Conservation (phyloP, 2,888 invertebrate species). For the Polylopha cassiicola region DNA sequence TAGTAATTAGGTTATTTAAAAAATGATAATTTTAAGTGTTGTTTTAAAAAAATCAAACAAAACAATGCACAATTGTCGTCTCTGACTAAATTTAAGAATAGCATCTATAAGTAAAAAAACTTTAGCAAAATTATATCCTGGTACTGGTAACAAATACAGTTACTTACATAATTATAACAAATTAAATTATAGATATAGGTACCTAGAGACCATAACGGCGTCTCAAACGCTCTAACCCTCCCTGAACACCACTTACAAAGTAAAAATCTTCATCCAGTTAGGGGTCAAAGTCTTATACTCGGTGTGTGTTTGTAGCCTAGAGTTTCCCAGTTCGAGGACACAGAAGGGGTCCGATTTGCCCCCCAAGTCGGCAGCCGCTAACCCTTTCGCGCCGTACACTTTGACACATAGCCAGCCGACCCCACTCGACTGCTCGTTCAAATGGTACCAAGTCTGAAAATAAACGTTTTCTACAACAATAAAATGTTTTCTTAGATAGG, state of each 20-base stretch:
- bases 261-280: slow-evolving; percentile 99
- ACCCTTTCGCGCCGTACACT: slow-evolving; percentile 89
- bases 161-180: too few species aligned
- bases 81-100: too few species aligned
- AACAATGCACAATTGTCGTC: too few species aligned
- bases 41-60: not conserved
- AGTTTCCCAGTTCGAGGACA: slow-evolving; percentile 95
- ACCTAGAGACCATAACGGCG: too few species aligned
- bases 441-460: slow-evolving; percentile 77
- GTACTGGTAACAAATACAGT: too few species aligned
- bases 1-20: not conserved
- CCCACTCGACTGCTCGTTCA: slow-evolving; percentile 79
- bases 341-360: slow-evolving; percentile 99
- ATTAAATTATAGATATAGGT: too few species aligned
- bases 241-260: slow-evolving; percentile 94
- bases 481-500: not conserved
- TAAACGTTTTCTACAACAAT: slow-evolving; percentile 1
- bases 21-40: not conserved
- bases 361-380: slow-evolving; percentile 96
- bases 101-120: too few species aligned
- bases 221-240: too few species aligned
- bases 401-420: slow-evolving; percentile 97
- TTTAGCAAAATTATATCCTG: too few species aligned
- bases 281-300: slow-evolving; percentile 98
- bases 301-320: slow-evolving; percentile 97